Conservation (phyloP, 2,113 vertebrate genomes). For the Centropus unirufus region DNA sequence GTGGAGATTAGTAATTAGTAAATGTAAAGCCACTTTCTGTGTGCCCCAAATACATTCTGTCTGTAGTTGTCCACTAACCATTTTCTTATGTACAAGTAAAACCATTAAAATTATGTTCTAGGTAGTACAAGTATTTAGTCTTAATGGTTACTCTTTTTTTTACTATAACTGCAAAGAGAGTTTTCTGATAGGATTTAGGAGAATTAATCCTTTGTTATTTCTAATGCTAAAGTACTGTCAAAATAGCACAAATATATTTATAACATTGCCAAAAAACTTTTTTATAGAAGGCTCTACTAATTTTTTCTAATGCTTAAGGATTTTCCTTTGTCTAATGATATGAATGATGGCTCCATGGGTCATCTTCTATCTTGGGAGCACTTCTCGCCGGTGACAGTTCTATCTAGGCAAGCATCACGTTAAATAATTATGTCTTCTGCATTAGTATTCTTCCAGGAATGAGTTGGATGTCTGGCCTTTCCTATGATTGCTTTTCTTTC, state of each 20-base stretch:
- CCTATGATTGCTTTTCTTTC: background rate
- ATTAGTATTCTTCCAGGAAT: background rate
- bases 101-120: background rate
- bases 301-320: background rate
- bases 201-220: background rate
- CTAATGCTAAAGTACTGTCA: background rate
- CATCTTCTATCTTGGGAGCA: background rate
- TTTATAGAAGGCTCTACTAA: background rate
- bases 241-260: background rate
- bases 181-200: background rate
- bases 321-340: background rate
- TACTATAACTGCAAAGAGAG: background rate
- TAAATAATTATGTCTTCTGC: background rate
- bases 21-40: background rate
- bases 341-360: background rate
- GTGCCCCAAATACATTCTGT: background rate
- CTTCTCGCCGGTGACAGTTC: background rate
- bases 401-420: background rate
- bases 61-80: background rate
- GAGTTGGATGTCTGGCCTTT: background rate
- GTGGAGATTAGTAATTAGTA: background rate
- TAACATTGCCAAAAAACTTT: background rate
- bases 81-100: background rate
- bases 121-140: background rate
- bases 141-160: background rate